Base-by-base conservation (phyloP, 2,888 invertebrate genomes). In the Cepaea hortensis region DNA sequence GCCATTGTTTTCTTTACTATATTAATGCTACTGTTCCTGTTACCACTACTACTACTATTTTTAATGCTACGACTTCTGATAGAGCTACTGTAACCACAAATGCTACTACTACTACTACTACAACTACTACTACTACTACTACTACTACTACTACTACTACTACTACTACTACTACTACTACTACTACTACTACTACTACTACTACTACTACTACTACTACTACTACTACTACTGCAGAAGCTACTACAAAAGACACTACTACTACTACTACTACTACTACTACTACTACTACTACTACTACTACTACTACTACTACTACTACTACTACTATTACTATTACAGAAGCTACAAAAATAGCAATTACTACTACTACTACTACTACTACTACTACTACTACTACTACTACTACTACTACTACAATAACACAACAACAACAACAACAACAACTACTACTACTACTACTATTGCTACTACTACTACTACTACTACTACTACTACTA, bases 121-220 rank as follows among this genome's bases (percentile, higher is more conserved):
- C 46, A 3, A 46, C 55, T 20, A 46, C 46, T 20, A 50, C 81
- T 72, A 72, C 72, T 72, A 72, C 72, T 72, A 72, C 72, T 72
- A 72, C 72, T 72, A 72, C 72, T 72, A 72, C 72, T 72, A 72
- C 72, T 72, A 72, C 72, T 72, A 72, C 72, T 72, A 23, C 72
- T 72, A 23, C 72, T 72, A 23, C 72, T 72, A 23, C 72, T 72
- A 23, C 72, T 72, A 23, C 72, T 72, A 23, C 72, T 72, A 23
- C 72, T 72, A 23, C 72, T 72, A 23, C 72, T 15, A 23, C 7
- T 15, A 23, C 72, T 15, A 23, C 72, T 0, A 23, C 72, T 15
- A 23, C 72, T 72, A 23, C 72, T 35, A 35, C 35, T 1, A 35
- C 35, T 81, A 50, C 61, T 61, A 50, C 61, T 61, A 50, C 61